Evolutionary conservation across 2,888 invertebrate genomes (phyloP).

Genomic region (Desoria tigrina): DNA sequence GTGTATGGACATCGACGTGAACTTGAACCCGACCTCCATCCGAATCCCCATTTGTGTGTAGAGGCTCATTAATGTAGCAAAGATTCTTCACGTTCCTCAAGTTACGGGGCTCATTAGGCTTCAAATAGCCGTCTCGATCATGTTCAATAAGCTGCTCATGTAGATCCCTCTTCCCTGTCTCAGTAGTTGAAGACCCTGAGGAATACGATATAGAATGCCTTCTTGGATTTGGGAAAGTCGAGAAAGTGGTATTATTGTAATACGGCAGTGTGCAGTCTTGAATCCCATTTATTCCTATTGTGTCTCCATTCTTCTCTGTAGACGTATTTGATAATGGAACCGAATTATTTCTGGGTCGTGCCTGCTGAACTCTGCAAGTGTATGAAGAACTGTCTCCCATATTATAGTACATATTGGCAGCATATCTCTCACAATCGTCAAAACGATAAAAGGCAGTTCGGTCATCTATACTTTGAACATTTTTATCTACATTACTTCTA

Average conservation of each 20-base stretch:
- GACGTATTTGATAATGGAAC: conserved; percentile 21
- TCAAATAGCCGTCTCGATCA: conserved; percentile 50
- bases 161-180: conserved; percentile 13
- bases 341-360: conserved; percentile 32
- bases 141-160: conserved; percentile 18
- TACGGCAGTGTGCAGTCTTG: conserved; percentile 40
- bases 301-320: not conserved
- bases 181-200: conserved; percentile 20
- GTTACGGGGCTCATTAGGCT: conserved; percentile 43
- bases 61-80: conserved; percentile 42
- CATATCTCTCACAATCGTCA: conserved; percentile 46
- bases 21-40: conserved; percentile 39
- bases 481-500: conserved; percentile 11
- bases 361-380: conserved; percentile 29
- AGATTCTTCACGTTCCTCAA: conserved; percentile 43
- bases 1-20: conserved; percentile 49
- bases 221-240: conserved; percentile 50
- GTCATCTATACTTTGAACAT: conserved; percentile 19
- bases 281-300: conserved; percentile 26
- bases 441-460: conserved; percentile 41
- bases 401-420: conserved; percentile 51
- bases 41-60: not conserved
- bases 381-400: conserved; percentile 41
- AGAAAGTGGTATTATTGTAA: conserved; percentile 48
- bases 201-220: conserved; percentile 46